These are phyloP conservation scores for Sturmia bella DNA, from an alignment of 2,888 invertebrate genomes.

Conservation along the genomic window DNA sequence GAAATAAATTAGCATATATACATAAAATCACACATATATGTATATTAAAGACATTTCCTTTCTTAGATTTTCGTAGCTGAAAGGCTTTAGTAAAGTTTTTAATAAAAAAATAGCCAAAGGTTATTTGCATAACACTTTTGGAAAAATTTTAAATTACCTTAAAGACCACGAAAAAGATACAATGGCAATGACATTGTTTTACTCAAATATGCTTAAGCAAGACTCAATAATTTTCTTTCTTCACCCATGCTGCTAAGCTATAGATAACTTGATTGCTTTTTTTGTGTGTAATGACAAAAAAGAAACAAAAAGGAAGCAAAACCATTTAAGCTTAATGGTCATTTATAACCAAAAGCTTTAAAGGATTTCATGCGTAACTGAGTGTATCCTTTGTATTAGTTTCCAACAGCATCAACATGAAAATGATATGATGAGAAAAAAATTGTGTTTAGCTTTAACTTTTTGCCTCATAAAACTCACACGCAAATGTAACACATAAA, in stretches of 20 bases:
- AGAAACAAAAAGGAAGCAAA: neutral
- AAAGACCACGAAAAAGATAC: neutral
- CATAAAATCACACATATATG: too few species aligned
- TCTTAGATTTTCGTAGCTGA: neutral
- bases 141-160: neutral
- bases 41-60: too few species aligned
- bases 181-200: neutral
- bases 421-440: slow-evolving; percentile 6
- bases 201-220: neutral
- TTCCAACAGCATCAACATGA: neutral
- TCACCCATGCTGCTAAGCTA: slow-evolving; percentile 24
- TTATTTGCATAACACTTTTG: neutral
- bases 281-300: neutral
- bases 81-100: neutral
- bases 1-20: too few species aligned
- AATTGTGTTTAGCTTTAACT: slow-evolving; percentile 35
- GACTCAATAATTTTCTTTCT: neutral
- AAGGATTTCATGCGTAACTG: slow-evolving; percentile 54
- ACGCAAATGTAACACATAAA: slow-evolving; percentile 38
- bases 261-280: slow-evolving; percentile 25
- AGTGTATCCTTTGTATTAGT: slow-evolving; percentile 19
- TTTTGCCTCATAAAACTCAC: slow-evolving; percentile 52
- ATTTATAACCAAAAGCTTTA: slow-evolving; percentile 46
- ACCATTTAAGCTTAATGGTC: slow-evolving; percentile 58
- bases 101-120: neutral